A percentile compares a stretch with the other conserved stretches of the same genome.
These are phyloP conservation scores for Sternotherus odoratus DNA, from an alignment of 2,797 vertebrate species.

Conservation along the genomic window DNA sequence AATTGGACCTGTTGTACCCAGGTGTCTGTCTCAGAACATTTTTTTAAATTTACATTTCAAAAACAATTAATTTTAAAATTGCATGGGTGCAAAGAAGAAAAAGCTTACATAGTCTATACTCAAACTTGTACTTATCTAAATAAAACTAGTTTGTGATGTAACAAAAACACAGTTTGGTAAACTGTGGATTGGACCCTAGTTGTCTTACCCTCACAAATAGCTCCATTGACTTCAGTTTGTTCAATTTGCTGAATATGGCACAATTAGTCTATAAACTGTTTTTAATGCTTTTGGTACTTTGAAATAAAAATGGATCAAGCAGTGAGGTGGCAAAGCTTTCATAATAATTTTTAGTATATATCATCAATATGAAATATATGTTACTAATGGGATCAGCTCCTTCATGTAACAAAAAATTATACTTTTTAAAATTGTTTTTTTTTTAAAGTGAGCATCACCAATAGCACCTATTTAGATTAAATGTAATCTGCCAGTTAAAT, in stretches of 20 bases:
- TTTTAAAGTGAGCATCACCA: not conserved
- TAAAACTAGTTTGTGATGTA: slow-evolving; percentile 33
- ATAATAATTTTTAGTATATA: not conserved
- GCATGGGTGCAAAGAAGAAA: slow-evolving; percentile 13
- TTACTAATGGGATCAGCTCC: not conserved
- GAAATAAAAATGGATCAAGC: not conserved
- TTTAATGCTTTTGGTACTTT: not conserved
- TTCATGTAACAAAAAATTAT: not conserved
- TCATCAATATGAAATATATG: not conserved
- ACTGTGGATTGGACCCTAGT: not conserved
- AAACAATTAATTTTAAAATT: not conserved
- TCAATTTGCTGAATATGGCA: not conserved
- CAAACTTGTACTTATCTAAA: not conserved
- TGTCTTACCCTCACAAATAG: not conserved
- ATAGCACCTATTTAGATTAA: not conserved
- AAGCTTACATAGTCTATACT: slow-evolving; percentile 20
- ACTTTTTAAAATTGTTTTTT: not conserved
- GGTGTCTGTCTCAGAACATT: rapidly evolving
- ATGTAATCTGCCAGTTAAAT: not conserved
- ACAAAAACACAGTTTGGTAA: not conserved
- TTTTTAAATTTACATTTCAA: not conserved
- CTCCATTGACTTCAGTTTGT: not conserved
- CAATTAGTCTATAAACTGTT: not conserved
- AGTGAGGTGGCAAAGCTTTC: not conserved
- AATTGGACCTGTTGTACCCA: slow-evolving; percentile 21